Conservation (phyloP, 2,113 vertebrate species). For the Phylloscopus trochiloides region DNA sequence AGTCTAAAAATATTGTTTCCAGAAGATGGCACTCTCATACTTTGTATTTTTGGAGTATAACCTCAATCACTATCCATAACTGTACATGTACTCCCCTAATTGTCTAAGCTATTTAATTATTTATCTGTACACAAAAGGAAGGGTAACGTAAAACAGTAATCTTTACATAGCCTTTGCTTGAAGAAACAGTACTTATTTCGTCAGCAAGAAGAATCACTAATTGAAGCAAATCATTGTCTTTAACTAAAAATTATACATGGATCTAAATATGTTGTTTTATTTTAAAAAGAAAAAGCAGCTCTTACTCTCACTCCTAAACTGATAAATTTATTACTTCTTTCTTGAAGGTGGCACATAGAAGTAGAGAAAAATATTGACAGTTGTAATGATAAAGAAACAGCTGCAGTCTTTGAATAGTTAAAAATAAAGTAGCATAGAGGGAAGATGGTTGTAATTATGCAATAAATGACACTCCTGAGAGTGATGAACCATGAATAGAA, state of each 20-base stretch:
- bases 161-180: neutral
- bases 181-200: neutral
- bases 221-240: neutral
- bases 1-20: neutral
- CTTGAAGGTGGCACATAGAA: neutral
- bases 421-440: neutral
- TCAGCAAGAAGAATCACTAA: neutral
- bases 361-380: neutral
- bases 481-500: neutral
- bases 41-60: neutral
- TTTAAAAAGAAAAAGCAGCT: neutral
- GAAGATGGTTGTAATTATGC: neutral
- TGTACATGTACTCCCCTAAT: neutral
- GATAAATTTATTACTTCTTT: neutral
- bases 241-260: neutral
- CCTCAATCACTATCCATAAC: neutral
- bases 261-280: neutral
- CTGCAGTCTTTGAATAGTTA: neutral
- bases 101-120: neutral
- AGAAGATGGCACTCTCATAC: slow-evolving; percentile 74
- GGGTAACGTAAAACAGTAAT: neutral
- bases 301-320: neutral
- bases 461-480: neutral
- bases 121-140: neutral
- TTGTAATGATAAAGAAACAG: neutral